A percentile compares a stretch with the other conserved stretches of the same genome.
Evolutionary conservation across 2,888 invertebrate genomes (phyloP).

Genomic region (Epistrophella euchroma): DNA sequence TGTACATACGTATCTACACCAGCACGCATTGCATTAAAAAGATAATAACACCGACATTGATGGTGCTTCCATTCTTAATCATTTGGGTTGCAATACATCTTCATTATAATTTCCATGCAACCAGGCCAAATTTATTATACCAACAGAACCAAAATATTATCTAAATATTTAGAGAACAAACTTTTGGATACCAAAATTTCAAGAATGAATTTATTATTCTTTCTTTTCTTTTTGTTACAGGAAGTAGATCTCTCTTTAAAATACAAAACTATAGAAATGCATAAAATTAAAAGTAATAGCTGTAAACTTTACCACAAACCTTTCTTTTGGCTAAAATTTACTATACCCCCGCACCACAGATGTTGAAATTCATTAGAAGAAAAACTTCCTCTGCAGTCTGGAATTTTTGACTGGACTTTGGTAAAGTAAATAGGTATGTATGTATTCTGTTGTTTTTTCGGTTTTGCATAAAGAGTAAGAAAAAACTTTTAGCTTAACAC

Average conservation of each 20-base stretch:
- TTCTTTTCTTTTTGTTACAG: not conserved
- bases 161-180: slow-evolving; percentile 7
- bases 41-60: not conserved
- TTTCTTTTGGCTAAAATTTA: not conserved
- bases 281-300: slow-evolving; percentile 11
- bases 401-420: not conserved
- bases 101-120: slow-evolving; percentile 21
- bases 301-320: not conserved
- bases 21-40: not conserved
- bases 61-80: slow-evolving; percentile 1
- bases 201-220: not conserved
- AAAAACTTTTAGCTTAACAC: slow-evolving; percentile 26
- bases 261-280: not conserved
- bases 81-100: not conserved
- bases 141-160: not conserved
- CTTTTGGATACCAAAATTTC: not conserved
- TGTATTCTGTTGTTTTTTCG: not conserved
- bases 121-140: slow-evolving; percentile 15
- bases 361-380: not conserved
- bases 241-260: not conserved
- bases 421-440: not conserved
- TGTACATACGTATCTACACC: not conserved
- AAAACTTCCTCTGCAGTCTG: not conserved
- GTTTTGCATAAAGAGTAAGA: not conserved
- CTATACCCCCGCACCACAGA: too few relatives aligned